Conservation (phyloP, 2,888 invertebrate genomes). For the Meloe dianella region DNA sequence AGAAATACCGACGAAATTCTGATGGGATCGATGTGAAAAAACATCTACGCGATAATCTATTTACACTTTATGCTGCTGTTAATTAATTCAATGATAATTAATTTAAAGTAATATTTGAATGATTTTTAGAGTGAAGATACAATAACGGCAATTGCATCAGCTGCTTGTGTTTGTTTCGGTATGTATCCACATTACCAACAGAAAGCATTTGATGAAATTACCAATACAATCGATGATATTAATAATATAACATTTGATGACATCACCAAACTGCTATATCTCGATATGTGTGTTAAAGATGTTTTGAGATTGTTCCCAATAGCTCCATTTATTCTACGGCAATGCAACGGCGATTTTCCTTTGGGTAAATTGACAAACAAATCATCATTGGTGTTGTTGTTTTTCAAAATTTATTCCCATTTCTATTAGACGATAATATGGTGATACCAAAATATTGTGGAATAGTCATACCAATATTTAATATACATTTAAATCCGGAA, state of each 20-base stretch:
- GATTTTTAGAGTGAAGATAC: constrained; percentile 50
- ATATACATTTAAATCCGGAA: constrained; percentile 45
- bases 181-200: constrained; percentile 53
- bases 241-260: constrained; percentile 40
- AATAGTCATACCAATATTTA: constrained; percentile 45
- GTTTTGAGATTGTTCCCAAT: constrained; percentile 48
- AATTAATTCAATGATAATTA: no score
- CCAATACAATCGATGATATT: constrained; percentile 39
- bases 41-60: constrained; percentile 42
- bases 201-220: constrained; percentile 47
- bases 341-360: constrained; percentile 41
- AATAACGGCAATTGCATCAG: constrained; percentile 41
- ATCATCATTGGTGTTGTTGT: neutral
- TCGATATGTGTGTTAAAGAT: constrained; percentile 52
- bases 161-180: constrained; percentile 45
- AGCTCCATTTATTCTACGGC: constrained; percentile 48
- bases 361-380: constrained; percentile 37
- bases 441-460: constrained; percentile 42
- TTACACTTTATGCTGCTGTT: constrained; percentile 47
- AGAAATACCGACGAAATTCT: constrained; percentile 39
- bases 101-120: neutral
- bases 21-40: constrained; percentile 35
- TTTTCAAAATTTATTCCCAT: constrained; percentile 32
- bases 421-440: constrained; percentile 2
- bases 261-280: constrained; percentile 42